These are phyloP conservation scores for Atopsyche davidsoni DNA, from an alignment of 1,140 invertebrate genomes.

Conservation along the genomic window DNA sequence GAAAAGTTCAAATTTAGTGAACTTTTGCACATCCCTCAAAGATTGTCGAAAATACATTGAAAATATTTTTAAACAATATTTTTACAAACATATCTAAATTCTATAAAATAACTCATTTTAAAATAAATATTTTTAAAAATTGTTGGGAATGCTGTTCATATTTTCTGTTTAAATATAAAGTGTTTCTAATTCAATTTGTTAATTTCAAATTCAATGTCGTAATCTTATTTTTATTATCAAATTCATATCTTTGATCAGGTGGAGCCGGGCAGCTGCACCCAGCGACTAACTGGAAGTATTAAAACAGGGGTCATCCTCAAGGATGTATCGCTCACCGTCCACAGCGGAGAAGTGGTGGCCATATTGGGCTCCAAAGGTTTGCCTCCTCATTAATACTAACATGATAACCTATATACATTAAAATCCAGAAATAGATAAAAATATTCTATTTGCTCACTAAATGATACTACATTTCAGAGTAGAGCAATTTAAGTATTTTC, in stretches of 20 bases:
- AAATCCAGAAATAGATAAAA: too few species aligned
- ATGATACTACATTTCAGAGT: too few species aligned
- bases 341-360: constrained; percentile 86
- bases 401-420: not conserved
- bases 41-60: not conserved
- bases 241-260: constrained; percentile 51
- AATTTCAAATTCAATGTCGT: too few species aligned
- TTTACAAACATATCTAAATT: not conserved
- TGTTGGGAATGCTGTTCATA: too few species aligned
- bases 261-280: constrained; percentile 69
- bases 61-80: constrained; percentile 3
- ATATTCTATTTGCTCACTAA: too few species aligned
- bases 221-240: constrained; percentile 11
- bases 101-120: not conserved
- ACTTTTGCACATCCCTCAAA: not conserved
- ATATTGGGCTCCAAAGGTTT: constrained; percentile 86
- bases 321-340: constrained; percentile 83
- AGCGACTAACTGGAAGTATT: constrained; percentile 68
- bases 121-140: too few species aligned
- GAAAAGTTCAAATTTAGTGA: too few species aligned
- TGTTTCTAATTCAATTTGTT: too few species aligned
- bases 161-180: too few species aligned
- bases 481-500: too few species aligned
- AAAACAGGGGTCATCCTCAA: constrained; percentile 81
- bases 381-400: not conserved